phyloP scores from a whole-genome alignment of 2,113 vertebrate genomes.

The Saguinus imperator region DNA sequence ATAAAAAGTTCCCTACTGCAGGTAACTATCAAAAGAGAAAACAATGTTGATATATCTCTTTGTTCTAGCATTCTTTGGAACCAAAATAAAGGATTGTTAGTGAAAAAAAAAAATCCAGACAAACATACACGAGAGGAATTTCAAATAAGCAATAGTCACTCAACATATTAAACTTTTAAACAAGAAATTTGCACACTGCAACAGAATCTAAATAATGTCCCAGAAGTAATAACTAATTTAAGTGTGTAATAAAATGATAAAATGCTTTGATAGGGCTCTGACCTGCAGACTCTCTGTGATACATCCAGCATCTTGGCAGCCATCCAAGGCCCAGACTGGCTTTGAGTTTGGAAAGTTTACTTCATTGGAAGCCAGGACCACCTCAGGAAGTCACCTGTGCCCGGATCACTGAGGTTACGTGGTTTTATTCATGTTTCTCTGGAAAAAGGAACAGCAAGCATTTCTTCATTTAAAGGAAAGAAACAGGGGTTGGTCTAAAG shows the following conservation, averaged over 20 bases:
- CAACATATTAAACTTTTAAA: conserved; percentile 43
- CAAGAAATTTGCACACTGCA: conserved; percentile 23
- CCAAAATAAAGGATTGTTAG: neutral
- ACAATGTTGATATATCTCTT: neutral
- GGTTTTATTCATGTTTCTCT: neutral
- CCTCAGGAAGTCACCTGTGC: conserved; percentile 48
- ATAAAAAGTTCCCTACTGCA: neutral
- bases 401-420: neutral
- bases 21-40: conserved; percentile 42
- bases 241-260: conserved; percentile 57
- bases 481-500: neutral
- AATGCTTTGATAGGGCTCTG: conserved; percentile 39
- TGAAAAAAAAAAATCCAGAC: neutral
- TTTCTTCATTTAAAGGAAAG: neutral
- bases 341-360: conserved; percentile 20
- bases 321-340: neutral
- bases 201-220: conserved; percentile 45
- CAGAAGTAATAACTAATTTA: conserved; percentile 67
- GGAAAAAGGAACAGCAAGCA: neutral
- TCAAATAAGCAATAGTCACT: neutral
- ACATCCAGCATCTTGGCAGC: conserved; percentile 22
- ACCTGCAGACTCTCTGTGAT: conserved; percentile 21
- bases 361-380: conserved; percentile 27
- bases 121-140: conserved; percentile 11
- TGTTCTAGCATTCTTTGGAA: conserved; percentile 20